Percentiles rank a stretch among this genome's conserved stretches.
These are phyloP conservation scores for Oreochromis niloticus DNA, from an alignment of 2,113 vertebrate genomes.

Conservation along the genomic window DNA sequence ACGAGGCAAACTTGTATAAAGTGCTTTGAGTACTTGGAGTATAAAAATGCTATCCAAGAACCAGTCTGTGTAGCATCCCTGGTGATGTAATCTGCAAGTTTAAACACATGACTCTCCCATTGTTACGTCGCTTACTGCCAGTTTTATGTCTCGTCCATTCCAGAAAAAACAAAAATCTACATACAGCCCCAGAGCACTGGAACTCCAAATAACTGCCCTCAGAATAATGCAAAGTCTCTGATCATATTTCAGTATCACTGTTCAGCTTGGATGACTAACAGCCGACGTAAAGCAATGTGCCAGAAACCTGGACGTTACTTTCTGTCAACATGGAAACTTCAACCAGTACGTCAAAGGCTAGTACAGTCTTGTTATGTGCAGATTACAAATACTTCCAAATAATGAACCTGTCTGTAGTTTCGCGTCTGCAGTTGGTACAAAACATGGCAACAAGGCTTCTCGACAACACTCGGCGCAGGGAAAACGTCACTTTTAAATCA, in stretches of 20 bases:
- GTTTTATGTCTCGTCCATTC: rapidly evolving
- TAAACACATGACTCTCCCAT: neutral
- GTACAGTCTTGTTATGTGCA: neutral
- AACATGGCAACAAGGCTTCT: neutral
- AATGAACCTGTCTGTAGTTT: neutral
- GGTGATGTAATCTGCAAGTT: neutral
- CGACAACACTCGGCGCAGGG: rapidly evolving
- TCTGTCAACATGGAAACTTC: neutral
- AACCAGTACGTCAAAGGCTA: neutral
- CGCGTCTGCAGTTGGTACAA: neutral
- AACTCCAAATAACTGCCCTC: neutral
- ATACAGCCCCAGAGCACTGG: neutral
- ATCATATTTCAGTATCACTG: neutral
- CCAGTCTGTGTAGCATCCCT: neutral
- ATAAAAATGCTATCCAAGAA: neutral
- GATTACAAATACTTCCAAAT: neutral
- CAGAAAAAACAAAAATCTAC: neutral
- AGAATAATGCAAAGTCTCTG: neutral
- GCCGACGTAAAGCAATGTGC: neutral
- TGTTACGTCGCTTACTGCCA: neutral
- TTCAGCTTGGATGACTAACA: neutral
- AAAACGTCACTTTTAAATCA: neutral
- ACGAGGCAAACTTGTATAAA: neutral
- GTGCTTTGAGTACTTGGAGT: neutral
- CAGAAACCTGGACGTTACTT: neutral